Evolutionary conservation across 2,113 vertebrate genomes (phyloP).

Genomic region (Ahaetulla prasina): DNA sequence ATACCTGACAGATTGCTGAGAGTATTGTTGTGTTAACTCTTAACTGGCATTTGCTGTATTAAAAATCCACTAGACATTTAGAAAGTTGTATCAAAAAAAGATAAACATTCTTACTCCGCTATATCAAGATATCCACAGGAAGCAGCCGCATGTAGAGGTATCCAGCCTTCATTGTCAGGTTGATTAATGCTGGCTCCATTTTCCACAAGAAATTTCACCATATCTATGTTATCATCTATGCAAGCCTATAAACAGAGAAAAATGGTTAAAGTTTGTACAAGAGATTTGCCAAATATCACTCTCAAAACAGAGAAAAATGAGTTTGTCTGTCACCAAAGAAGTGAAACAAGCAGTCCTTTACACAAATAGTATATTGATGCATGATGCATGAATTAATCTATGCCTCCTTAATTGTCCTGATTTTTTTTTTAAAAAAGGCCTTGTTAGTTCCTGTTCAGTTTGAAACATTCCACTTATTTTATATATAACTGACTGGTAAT

Average conservation of each 20-base stretch:
- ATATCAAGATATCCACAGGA: conserved; percentile 99
- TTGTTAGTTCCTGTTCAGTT: conserved; percentile 10
- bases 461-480: conserved; percentile 46
- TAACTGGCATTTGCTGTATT: conserved; percentile 10
- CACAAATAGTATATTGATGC: neutral
- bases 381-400: conserved; percentile 16
- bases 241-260: conserved; percentile 84
- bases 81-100: conserved; percentile 33
- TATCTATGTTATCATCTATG: conserved; percentile 98
- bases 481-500: conserved; percentile 32
- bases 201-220: conserved; percentile 99
- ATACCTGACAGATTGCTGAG: neutral
- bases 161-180: conserved; percentile 99
- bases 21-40: conserved; percentile 4
- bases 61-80: conserved; percentile 21
- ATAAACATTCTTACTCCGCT: conserved; percentile 85
- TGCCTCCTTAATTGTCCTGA: neutral
- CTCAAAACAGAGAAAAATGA: neutral
- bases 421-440: neutral
- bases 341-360: neutral
- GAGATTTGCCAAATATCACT: neutral
- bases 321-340: neutral
- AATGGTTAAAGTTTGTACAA: conserved; percentile 35
- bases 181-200: conserved; percentile 97
- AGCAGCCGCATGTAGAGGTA: conserved; percentile 95